These are phyloP conservation scores for Aythya fuligula DNA, from an alignment of 2,797 vertebrate species.

Conservation along the genomic window DNA sequence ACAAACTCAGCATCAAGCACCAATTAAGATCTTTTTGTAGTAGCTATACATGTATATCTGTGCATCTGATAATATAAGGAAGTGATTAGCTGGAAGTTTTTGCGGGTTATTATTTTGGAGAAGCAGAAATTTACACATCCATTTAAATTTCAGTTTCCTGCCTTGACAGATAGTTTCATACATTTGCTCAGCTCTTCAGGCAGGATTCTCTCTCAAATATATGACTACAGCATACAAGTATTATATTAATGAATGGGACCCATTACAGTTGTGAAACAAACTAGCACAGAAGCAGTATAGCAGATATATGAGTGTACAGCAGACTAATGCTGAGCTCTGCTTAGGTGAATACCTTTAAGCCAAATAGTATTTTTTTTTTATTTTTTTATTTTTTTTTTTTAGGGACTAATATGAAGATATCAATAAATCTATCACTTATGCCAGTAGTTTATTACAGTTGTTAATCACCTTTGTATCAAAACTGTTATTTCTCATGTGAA, in stretches of 20 bases:
- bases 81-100: background rate
- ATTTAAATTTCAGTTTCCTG: background rate
- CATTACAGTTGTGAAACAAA: background rate
- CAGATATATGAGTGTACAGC: too few relatives aligned
- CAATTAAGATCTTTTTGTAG: background rate
- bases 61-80: background rate
- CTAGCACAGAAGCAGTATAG: background rate
- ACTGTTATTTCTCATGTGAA: background rate
- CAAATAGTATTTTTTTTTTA: background rate
- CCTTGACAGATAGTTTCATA: background rate
- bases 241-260: background rate
- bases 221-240: background rate
- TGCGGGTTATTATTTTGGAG: background rate
- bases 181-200: background rate
- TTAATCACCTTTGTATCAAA: background rate
- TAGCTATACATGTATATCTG: background rate
- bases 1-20: background rate
- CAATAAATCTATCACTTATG: background rate
- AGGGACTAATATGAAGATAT: background rate
- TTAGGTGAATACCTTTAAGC: background rate
- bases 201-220: background rate
- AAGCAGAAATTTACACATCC: background rate
- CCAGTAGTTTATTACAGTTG: background rate
- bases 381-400: background rate
- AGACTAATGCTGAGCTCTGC: background rate